Percentiles rank a stretch among this genome's conserved stretches.
Conservation (phyloP, 2,797 vertebrate genomes). For the Chiroxiphia lanceolata region DNA sequence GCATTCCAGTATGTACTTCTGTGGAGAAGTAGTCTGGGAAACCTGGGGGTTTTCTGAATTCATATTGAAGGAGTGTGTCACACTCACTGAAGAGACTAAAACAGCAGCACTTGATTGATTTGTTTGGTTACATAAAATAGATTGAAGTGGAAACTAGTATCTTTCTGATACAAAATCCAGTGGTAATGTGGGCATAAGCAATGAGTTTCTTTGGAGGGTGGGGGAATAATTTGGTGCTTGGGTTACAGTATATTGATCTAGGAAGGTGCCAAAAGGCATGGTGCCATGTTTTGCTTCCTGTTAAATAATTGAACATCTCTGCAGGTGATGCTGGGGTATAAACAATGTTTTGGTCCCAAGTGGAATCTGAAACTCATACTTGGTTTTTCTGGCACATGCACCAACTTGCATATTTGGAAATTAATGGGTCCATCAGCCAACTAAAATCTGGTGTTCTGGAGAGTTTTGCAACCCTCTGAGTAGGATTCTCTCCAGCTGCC, state of each 20-base stretch:
- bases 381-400: background rate
- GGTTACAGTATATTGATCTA: background rate
- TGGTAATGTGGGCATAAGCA: background rate
- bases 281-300: background rate
- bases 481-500: background rate
- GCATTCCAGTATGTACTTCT: background rate
- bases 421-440: background rate
- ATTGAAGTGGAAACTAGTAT: background rate
- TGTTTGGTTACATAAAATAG: background rate
- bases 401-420: background rate
- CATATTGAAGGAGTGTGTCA: background rate
- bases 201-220: background rate
- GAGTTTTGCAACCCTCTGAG: background rate
- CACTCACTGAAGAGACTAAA: background rate
- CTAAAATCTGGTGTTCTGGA: background rate
- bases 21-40: background rate
- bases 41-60: background rate
- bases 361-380: background rate
- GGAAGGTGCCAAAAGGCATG: background rate
- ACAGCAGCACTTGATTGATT: background rate
- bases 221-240: background rate
- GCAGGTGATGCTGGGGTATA: background rate
- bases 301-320: background rate
- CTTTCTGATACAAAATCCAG: background rate
- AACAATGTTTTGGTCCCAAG: background rate